A percentile compares a stretch with the other conserved stretches of the same genome.
Conservation (phyloP, 1,140 invertebrate genomes). For the Neodiprion fabricii region DNA sequence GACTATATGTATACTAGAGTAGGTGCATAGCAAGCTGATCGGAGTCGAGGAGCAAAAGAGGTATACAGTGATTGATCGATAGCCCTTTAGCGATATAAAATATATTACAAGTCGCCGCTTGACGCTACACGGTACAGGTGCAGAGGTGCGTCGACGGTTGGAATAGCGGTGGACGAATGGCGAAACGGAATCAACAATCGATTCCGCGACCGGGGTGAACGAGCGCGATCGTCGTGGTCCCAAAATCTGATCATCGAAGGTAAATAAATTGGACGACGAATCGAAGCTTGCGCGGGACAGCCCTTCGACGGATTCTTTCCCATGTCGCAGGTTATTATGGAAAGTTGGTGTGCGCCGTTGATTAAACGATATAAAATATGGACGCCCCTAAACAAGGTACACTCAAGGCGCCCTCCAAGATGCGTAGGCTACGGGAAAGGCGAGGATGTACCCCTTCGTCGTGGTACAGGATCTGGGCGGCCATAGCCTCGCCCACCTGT, state of each 20-base stretch:
- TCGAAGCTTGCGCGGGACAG: neutral
- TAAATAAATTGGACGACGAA: slow-evolving; percentile 1
- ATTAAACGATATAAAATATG: slow-evolving; percentile 6
- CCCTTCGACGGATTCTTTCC: neutral
- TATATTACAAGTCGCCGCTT: neutral
- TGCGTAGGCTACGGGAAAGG: slow-evolving; percentile 2
- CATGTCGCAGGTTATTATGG: slow-evolving; percentile 1
- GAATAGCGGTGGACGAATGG: neutral
- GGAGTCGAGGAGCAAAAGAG: neutral
- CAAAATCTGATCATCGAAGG: neutral
- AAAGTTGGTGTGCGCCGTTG: neutral
- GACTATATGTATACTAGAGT: neutral
- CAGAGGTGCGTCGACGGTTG: neutral
- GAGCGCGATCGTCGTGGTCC: neutral
- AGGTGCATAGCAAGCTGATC: neutral
- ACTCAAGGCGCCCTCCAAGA: slow-evolving; percentile 1
- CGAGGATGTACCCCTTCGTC: neutral
- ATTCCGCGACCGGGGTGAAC: neutral
- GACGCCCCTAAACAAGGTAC: neutral
- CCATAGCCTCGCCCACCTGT: neutral
- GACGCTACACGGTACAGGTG: neutral
- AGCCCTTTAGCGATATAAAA: neutral
- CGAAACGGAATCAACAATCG: neutral
- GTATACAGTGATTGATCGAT: neutral
- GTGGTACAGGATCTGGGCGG: slow-evolving; percentile 6